These are phyloP conservation scores for Baryphthengus martii DNA, from an alignment of 2,113 vertebrate species.

Conservation along the genomic window DNA sequence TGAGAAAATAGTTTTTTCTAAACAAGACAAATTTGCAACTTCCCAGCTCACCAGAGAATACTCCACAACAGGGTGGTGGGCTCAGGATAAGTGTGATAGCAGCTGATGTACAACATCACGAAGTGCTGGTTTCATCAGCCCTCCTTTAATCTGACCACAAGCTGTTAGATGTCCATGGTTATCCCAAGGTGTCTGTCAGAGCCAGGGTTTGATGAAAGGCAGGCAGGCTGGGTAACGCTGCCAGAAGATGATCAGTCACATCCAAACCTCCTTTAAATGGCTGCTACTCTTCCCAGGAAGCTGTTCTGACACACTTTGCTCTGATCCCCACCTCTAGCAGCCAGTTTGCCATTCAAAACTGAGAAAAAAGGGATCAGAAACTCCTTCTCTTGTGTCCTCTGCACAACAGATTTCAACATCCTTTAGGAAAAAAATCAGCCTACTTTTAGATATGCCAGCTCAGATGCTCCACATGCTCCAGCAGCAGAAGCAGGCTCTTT, in stretches of 20 bases:
- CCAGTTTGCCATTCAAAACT: neutral
- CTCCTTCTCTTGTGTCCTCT: neutral
- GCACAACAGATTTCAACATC: neutral
- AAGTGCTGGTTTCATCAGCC: neutral
- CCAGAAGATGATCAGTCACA: neutral
- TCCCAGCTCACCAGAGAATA: neutral
- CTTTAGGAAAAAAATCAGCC: neutral
- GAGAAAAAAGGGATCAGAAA: neutral
- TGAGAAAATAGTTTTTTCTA: neutral
- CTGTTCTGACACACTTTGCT: neutral
- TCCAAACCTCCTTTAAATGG: neutral
- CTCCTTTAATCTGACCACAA: neutral
- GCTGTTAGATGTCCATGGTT: neutral
- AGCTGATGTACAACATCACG: neutral
- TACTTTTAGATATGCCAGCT: neutral
- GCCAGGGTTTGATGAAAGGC: neutral
- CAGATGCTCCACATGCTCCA: too few relatives aligned
- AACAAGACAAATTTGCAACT: neutral
- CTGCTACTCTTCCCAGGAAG: neutral
- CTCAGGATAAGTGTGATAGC: neutral
- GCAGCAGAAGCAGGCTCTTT: neutral
- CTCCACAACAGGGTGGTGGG: rapidly evolving
- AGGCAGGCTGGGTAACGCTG: neutral
- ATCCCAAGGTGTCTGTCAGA: neutral
- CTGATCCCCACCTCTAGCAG: neutral